Evolutionary conservation across 2,113 vertebrate genomes (phyloP).

Genomic region (Podarcis cretensis): DNA sequence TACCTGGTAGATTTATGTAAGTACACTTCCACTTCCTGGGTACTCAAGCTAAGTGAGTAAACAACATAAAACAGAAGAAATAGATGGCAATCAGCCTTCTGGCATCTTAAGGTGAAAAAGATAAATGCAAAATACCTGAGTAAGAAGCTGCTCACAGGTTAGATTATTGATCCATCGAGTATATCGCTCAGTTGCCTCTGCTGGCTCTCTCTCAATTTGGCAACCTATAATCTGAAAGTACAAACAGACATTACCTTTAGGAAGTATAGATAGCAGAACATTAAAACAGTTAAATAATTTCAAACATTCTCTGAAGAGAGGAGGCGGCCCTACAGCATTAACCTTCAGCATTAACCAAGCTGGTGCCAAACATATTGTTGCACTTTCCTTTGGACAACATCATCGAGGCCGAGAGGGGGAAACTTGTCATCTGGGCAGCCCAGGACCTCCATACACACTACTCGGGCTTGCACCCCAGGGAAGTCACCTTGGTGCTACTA

Average conservation of each 20-base stretch:
- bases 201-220: slow-evolving; percentile 83
- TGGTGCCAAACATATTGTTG: no score
- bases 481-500: no score
- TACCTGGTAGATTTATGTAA: neutral
- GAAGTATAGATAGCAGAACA: neutral
- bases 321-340: neutral
- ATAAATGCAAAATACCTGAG: slow-evolving; percentile 81
- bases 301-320: neutral
- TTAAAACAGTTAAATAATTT: neutral
- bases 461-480: no score
- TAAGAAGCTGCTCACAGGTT: slow-evolving; percentile 84
- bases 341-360: neutral
- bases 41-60: neutral
- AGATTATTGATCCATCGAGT: slow-evolving; percentile 94
- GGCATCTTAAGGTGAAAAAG: neutral
- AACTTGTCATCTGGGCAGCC: no score
- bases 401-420: no score
- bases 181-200: slow-evolving; percentile 90
- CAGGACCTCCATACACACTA: no score
- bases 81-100: neutral
- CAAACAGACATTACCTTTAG: slow-evolving; percentile 10
- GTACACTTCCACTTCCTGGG: neutral
- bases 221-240: slow-evolving; percentile 89
- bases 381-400: no score
- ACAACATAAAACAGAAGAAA: neutral